Evolutionary conservation across 2,113 vertebrate genomes (phyloP).

Genomic region (Clarias magur): DNA sequence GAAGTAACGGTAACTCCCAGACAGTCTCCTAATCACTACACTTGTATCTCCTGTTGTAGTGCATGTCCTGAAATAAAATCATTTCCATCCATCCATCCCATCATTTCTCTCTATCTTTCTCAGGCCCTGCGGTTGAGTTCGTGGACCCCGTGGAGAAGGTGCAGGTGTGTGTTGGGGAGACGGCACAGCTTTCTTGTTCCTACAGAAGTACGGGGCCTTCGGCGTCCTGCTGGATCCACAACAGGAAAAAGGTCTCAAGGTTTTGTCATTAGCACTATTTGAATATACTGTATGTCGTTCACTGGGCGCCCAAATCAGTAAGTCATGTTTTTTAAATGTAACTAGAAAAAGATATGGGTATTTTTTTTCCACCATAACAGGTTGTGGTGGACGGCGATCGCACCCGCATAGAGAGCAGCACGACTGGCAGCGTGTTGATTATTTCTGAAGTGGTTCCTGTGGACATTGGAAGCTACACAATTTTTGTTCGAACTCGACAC

Average conservation of each 20-base stretch:
- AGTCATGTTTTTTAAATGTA: too few relatives aligned
- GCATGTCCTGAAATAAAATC: neutral
- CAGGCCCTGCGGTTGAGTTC: conserved; percentile 69
- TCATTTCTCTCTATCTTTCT: neutral
- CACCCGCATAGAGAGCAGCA: conserved; percentile 55
- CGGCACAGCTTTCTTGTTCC: conserved; percentile 63
- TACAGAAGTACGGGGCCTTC: conserved; percentile 69
- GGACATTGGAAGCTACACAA: conserved; percentile 70
- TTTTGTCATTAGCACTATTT: neutral
- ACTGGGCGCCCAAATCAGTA: too few relatives aligned
- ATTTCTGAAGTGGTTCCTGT: conserved; percentile 60
- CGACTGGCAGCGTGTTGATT: conserved; percentile 58
- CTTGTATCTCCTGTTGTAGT: neutral
- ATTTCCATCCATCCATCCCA: neutral
- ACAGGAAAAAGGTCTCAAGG: conserved; percentile 67
- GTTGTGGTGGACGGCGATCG: conserved; percentile 57
- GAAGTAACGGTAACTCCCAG: neutral
- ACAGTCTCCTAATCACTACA: neutral
- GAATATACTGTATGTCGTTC: too few relatives aligned
- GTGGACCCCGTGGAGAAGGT: conserved; percentile 64
- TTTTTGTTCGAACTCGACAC: conserved; percentile 62
- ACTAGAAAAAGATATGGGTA: too few relatives aligned
- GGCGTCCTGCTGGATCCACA: conserved; percentile 77
- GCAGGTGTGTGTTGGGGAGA: conserved; percentile 66
- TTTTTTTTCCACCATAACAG: conserved; percentile 43